Evolutionary conservation across 2,888 invertebrate genomes (phyloP).

Genomic region (Drosophila quinaria): DNA sequence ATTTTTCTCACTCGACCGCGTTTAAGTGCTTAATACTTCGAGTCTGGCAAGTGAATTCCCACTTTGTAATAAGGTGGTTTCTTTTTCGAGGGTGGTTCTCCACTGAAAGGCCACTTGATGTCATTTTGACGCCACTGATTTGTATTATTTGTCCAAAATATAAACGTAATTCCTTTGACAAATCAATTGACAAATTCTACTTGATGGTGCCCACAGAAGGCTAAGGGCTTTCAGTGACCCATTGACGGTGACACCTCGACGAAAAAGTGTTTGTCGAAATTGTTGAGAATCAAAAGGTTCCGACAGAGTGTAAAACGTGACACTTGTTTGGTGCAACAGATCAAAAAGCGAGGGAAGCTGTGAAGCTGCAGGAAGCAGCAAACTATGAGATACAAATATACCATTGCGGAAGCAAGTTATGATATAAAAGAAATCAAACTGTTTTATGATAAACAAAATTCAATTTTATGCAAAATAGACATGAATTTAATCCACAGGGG

Average conservation of each 20-base stretch:
- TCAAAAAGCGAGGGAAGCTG: slow-evolving; percentile 52
- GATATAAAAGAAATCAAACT: slow-evolving; percentile 26
- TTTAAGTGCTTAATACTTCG: slow-evolving; percentile 15
- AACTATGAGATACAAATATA: slow-evolving; percentile 15
- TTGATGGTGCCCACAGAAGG: slow-evolving; percentile 57
- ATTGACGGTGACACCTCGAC: slow-evolving; percentile 57
- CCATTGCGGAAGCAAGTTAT: neutral
- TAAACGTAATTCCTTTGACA: slow-evolving; percentile 77
- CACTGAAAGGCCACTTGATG: slow-evolving; percentile 58
- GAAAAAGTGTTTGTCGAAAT: slow-evolving; percentile 50
- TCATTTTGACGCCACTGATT: slow-evolving; percentile 72
- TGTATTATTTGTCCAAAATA: slow-evolving; percentile 69
- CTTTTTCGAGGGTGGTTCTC: slow-evolving; percentile 61
- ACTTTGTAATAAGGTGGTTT: slow-evolving; percentile 7
- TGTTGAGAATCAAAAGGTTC: slow-evolving; percentile 44
- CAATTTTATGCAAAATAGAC: slow-evolving; percentile 39
- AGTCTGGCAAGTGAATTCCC: slow-evolving; percentile 24
- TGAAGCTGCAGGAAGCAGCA: slow-evolving; percentile 15
- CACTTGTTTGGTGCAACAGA: slow-evolving; percentile 63
- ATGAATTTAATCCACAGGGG: slow-evolving; percentile 29
- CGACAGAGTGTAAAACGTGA: slow-evolving; percentile 36
- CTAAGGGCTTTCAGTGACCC: slow-evolving; percentile 56
- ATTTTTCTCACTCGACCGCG: slow-evolving; percentile 37
- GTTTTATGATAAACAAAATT: slow-evolving; percentile 22
- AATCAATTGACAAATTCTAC: slow-evolving; percentile 68